Base-by-base conservation (phyloP, 1,140 invertebrate genomes). In the Neodiprion lecontei region DNA sequence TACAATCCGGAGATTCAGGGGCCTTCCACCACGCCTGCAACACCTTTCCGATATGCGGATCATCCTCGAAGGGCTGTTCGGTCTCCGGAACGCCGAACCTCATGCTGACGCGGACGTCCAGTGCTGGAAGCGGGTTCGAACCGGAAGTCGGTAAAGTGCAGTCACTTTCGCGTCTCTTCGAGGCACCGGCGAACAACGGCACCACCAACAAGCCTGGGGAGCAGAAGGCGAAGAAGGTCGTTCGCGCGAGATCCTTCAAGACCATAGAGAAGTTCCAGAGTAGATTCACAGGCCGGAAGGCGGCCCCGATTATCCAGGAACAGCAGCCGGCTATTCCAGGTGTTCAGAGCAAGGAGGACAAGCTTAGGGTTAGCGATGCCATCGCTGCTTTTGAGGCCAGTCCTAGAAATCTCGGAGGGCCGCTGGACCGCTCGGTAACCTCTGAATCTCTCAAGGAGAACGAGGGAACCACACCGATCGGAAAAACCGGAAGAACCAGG, bases 191-290 rank as follows among this genome's bases (percentile, higher is more conserved):
- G 28, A 40, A 40, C 1, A 40, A 40, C 28, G 28, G 28, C 28
- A 40, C 1, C 28, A 40, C 1, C 2, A 17, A 17, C 11, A 17
- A 61, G 11, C 53, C 11, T 5, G n/a, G 9, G 0, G 11, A 12
- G 53, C 28, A 23, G 50, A 23, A 49, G 47, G 81, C 82, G 69
- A 85, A 84, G 48, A 88, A 88, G 72, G 86, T 88, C 48, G 88
- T 87, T 75, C 78, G 88, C 14, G 87, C 86, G 48, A 78, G 88
- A 23, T 88, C 88, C 7, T 89, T 88, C 74, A 88, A 89, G 77
- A 88, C 88, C 0, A 88, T 88, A 70, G 87, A 88, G 74, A 83
- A 86, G 48, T 87, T 89, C 28, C 88, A 89, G 74, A 87, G 78
- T 40, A 73, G 85, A 28, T 87, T 88, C 72, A 80, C 81, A 10